Conservation (phyloP, 2,888 invertebrate genomes). For the Nephrocerus scutellatus region DNA sequence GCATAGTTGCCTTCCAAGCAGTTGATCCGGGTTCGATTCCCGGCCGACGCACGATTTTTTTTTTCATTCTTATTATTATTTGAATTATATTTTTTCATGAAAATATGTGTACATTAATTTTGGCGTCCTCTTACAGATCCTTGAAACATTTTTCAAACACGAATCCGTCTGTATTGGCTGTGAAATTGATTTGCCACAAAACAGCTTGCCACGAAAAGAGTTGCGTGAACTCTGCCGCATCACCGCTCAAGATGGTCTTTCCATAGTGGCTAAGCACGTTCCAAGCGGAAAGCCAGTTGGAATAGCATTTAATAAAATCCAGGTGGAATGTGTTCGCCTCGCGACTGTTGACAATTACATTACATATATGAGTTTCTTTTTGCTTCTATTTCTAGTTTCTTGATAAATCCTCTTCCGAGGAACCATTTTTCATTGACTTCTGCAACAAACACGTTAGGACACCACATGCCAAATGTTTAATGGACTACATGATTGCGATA, state of each 20-base stretch:
- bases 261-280: constrained; percentile 55
- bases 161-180: constrained; percentile 57
- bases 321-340: constrained; percentile 45
- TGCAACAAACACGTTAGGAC: constrained; percentile 50
- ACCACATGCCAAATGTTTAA: constrained; percentile 53
- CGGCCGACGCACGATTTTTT: constrained; percentile 43
- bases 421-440: constrained; percentile 38
- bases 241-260: constrained; percentile 58
- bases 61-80: constrained; percentile 1
- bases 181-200: constrained; percentile 52
- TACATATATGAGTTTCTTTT: neutral
- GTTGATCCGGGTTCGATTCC: constrained; percentile 51
- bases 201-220: constrained; percentile 52
- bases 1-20: constrained; percentile 51
- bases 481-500: constrained; percentile 60
- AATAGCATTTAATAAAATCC: constrained; percentile 62
- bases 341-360: neutral
- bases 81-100: constrained; percentile 5
- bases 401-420: constrained; percentile 19
- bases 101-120: constrained; percentile 16
- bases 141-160: constrained; percentile 51
- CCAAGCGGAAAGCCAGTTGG: constrained; percentile 53
- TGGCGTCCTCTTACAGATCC: constrained; percentile 49
- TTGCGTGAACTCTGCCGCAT: constrained; percentile 55
- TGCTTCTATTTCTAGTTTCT: neutral